These are phyloP conservation scores for Babylonia areolata DNA, from an alignment of 1,140 invertebrate genomes.

Conservation along the genomic window DNA sequence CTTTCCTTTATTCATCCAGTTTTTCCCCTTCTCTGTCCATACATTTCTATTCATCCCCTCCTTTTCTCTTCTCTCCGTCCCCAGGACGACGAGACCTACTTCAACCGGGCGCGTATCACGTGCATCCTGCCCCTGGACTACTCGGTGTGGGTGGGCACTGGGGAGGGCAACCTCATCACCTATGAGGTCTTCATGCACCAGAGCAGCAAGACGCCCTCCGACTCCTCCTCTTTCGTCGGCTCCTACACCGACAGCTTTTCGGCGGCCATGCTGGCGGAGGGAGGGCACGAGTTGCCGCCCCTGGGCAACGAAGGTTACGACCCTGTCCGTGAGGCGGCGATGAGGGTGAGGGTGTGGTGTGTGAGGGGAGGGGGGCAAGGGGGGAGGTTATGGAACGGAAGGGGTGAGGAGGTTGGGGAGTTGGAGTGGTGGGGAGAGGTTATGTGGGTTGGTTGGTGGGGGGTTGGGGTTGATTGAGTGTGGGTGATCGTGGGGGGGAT, in stretches of 20 bases:
- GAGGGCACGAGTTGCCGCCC: background rate
- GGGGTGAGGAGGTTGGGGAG: no score
- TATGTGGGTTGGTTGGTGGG: background rate
- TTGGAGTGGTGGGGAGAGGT: no score
- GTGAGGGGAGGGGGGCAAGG: background rate
- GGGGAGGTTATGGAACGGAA: background rate
- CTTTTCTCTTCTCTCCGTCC: no score
- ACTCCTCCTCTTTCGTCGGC: constrained; percentile 60
- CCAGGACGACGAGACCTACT: constrained; percentile 73
- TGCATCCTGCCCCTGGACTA: constrained; percentile 75
- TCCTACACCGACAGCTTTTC: constrained; percentile 38
- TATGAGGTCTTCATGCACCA: constrained; percentile 69
- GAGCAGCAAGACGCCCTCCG: constrained; percentile 61
- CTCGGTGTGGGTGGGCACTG: constrained; percentile 78
- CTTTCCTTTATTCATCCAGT: no score
- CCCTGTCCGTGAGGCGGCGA: constrained; percentile 47
- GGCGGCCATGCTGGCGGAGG: constrained; percentile 24
- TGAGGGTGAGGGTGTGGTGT: constrained; percentile 46
- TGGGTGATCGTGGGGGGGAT: background rate
- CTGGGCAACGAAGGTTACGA: constrained; percentile 32
- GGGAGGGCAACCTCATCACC: constrained; percentile 78
- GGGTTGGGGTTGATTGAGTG: background rate
- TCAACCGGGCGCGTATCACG: constrained; percentile 74
- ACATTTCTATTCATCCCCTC: no score
- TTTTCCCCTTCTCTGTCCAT: no score